Conservation (phyloP, 2,888 invertebrate genomes). For the Apocheima hispidaria region DNA sequence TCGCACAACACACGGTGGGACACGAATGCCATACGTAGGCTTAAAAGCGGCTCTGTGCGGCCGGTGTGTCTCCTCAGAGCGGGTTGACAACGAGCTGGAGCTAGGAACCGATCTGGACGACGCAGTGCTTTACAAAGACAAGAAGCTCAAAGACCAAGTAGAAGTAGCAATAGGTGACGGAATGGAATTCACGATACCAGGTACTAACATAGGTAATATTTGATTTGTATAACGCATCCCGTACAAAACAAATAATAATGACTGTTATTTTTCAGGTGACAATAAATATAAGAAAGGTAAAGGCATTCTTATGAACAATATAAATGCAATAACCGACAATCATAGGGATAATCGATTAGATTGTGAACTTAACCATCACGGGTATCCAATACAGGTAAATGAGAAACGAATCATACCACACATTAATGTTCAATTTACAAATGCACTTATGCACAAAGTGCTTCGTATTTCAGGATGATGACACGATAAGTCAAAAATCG, state of each 20-base stretch:
- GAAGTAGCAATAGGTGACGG: constrained; percentile 97
- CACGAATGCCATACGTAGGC: constrained; percentile 73
- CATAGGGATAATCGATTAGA: constrained; percentile 92
- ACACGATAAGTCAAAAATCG: constrained; percentile 95
- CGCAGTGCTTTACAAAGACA: constrained; percentile 94
- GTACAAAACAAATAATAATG: constrained; percentile 1
- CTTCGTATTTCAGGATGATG: constrained; percentile 86
- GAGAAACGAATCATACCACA: constrained; percentile 14
- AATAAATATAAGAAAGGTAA: constrained; percentile 94
- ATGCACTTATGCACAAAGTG: constrained; percentile 31
- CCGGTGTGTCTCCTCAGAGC: constrained; percentile 90
- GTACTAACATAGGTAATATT: constrained; percentile 70
- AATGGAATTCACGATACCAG: constrained; percentile 97
- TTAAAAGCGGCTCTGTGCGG: constrained; percentile 86
- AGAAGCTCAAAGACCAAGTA: constrained; percentile 95
- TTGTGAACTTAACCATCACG: constrained; percentile 91
- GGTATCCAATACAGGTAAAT: constrained; percentile 86
- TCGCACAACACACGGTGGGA: constrained; percentile 63
- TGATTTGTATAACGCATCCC: background rate
- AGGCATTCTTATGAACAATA: constrained; percentile 91
- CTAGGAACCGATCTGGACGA: constrained; percentile 91
- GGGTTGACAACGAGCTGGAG: constrained; percentile 88
- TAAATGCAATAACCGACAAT: constrained; percentile 92
- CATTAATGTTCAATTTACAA: constrained; percentile 14
- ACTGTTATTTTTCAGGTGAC: constrained; percentile 86